Evolutionary conservation across 2,113 vertebrate species (phyloP).

Genomic region (Sigmodon hispidus): DNA sequence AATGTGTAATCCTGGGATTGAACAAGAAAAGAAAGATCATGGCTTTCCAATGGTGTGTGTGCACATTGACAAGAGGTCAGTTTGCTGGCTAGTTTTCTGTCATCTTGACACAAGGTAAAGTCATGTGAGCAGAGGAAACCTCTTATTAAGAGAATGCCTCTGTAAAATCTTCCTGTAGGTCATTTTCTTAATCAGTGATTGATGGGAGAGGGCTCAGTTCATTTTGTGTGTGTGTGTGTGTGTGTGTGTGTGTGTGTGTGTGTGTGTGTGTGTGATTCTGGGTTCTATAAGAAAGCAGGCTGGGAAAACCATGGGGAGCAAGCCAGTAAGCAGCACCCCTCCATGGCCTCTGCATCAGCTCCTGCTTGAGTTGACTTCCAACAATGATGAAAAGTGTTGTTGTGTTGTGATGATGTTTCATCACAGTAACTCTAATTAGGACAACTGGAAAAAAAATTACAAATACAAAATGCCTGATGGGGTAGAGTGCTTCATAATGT

Average conservation of each 20-base stretch:
- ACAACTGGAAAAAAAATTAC: neutral
- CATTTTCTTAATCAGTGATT: neutral
- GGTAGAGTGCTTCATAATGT: neutral
- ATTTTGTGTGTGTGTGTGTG: too few relatives aligned
- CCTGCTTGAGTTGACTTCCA: neutral
- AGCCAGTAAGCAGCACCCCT: neutral
- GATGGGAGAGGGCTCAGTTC: neutral
- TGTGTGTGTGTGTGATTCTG: too few relatives aligned
- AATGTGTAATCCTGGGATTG: neutral
- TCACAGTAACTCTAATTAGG: neutral
- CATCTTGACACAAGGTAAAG: neutral
- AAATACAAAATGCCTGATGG: neutral
- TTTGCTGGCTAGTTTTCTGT: neutral
- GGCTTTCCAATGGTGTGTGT: neutral
- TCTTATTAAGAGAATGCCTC: neutral
- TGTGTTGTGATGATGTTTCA: neutral
- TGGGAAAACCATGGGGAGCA: neutral
- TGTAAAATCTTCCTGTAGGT: neutral
- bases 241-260: too few relatives aligned
- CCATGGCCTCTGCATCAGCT: neutral
- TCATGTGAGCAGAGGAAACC: neutral
- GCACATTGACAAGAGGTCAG: neutral
- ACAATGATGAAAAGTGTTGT: neutral
- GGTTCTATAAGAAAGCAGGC: neutral
- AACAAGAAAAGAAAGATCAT: neutral